Evolutionary conservation across 2,113 vertebrate genomes (phyloP), one percentile per base, ranked within the genome.

Genomic region (Lethenteron camtschaticum): DNA sequence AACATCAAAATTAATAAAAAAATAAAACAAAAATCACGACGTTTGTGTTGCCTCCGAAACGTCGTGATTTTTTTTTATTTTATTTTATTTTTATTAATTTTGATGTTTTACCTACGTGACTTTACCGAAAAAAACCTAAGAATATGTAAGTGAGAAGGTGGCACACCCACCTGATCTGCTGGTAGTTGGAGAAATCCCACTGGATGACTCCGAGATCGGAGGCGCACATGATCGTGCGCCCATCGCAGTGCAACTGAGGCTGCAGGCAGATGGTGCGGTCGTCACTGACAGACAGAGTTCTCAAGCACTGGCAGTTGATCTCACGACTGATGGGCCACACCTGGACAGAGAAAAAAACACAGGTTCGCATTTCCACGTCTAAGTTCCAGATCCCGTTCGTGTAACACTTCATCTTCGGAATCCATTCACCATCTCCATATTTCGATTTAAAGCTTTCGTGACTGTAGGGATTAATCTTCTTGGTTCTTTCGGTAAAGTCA

Each of bases 131-230:
- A 18, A 18, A 18, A 18, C 16, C 16, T 18, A 18, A 18, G 16
- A 18, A 18, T 18, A 18, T 66, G n/a, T n/a, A 66, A 69, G 57
- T 9, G 13, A 24, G 68, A 71, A 14, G 68, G 41, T 16, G 16
- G 12, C 7, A 7, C 18, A 11, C 55, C n/a, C 86, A 96, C 94
- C 94, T 90, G 82, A 95, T 79, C 79, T 95, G 85, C 76, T 96
- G 84, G 71, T 92, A 97, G 79, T 89, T 99, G 79, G 92, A 82
- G 71, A 99, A 97, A 78, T 99, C 94, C 94, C 92, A 99, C 78
- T 95, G 94, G 78, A 91, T 94, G 14, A 99, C 80, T 63, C 94
- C 94, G 9, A 99, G 81, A 59, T 90, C 92, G 7, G 94, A 99
- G 78, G 90, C 90, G 82, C 92, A 99, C 63, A 95, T 83, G 14